Base-by-base conservation (phyloP, 1,140 invertebrate species). In the Cylas formicarius region DNA sequence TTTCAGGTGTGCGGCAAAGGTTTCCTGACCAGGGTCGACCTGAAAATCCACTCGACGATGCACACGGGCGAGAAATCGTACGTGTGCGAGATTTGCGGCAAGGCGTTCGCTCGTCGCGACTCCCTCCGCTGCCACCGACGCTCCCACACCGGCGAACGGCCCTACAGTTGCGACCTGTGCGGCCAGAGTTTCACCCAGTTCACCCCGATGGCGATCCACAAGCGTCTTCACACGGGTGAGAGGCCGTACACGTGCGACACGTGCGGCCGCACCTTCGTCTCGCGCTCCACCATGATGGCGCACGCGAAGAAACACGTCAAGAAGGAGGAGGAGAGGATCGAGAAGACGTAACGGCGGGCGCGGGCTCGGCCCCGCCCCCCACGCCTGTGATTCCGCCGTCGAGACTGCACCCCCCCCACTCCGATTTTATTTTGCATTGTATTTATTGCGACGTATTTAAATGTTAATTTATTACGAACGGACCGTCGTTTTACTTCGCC, bases 181-280 rank as follows among this genome's bases (percentile, higher is more conserved):
- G 74, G 73, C 0, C 76, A 77, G 65, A 74, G 72, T 2, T 79
- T 79, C 46, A 77, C 76, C 1, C 77, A 79, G 44, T 77, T 77
- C 44, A 76, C 75, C 23, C 76, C 75, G 2, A 76, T 79, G 73
- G 73, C 72, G 0, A 78, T 77, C 38, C 77, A 79, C 41, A 77
- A 75, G 50, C 62, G 76, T 27, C 49, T 76, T 16, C 86, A 90
- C 58, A 89, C 86, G 0, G 83, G 86, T 1, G 86, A 89, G 57
- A 72, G 82, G 36, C 86, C 86, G 0, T 90, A 88, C 57, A 71
- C 76, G 26, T 90, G 86, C 64, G 80, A 86, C 41, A 66, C 78
- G 1, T 90, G 86, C 57, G 67, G 71, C 1, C 75, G 74, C 50
- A 62, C 68, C 1, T 78, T 77, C 40, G 74, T 77, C 1, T 77